phyloP scores from a whole-genome alignment of 1,140 invertebrate genomes.

The Euschistus heros region DNA sequence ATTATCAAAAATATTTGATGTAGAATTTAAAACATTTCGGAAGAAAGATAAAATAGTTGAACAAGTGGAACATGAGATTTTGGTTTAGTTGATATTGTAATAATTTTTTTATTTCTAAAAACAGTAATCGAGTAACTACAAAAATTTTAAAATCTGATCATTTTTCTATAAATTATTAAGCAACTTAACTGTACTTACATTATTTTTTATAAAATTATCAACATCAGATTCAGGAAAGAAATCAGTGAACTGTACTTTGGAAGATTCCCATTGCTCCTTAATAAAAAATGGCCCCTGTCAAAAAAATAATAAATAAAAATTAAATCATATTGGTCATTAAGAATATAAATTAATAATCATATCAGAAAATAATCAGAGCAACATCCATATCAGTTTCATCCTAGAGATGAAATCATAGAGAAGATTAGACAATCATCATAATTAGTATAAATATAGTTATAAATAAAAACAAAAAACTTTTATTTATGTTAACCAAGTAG shows the following conservation, averaged over 20 bases:
- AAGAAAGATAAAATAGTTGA: no score
- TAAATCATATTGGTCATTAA: neutral
- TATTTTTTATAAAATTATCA: slow-evolving; percentile 15
- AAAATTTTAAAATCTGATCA: no score
- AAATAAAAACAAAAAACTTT: no score
- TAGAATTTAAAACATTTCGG: no score
- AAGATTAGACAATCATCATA: slow-evolving; percentile 13
- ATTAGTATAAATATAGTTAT: neutral
- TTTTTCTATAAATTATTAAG: no score
- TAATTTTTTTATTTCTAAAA: no score
- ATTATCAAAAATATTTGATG: no score
- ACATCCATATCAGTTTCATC: slow-evolving; percentile 7
- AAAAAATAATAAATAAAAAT: slow-evolving; percentile 9
- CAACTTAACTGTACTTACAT: neutral
- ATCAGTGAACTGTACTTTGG: slow-evolving; percentile 23
- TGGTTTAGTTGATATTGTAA: no score
- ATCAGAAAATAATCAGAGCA: neutral
- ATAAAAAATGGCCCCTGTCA: slow-evolving; percentile 17
- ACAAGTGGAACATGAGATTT: no score
- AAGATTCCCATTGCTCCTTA: slow-evolving; percentile 20
- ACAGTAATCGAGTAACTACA: no score
- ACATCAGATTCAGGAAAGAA: slow-evolving; percentile 22
- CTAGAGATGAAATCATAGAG: slow-evolving; percentile 8
- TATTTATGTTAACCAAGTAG: no score
- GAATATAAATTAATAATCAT: neutral